A percentile compares a stretch with the other conserved stretches of the same genome.
Evolutionary conservation across 2,888 invertebrate species (phyloP).

Genomic region (Eristalinus sepulchralis): DNA sequence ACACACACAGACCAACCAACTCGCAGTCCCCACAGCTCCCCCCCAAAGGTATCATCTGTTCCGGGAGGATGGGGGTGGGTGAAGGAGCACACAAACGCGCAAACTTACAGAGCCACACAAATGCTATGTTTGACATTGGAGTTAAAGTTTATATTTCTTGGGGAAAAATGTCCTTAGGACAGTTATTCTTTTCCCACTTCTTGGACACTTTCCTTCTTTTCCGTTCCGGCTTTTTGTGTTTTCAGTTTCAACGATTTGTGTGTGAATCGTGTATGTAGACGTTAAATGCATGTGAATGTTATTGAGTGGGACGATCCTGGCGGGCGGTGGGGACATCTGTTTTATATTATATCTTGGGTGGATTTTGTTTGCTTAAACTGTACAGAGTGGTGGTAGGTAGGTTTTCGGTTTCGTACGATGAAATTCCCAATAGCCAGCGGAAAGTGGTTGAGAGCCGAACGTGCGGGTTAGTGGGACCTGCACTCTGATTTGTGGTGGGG

Average conservation of each 20-base stretch:
- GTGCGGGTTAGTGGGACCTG: neutral
- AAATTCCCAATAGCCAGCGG: constrained; percentile 53
- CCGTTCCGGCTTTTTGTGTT: constrained; percentile 16
- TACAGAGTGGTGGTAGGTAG: neutral
- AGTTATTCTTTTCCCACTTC: constrained; percentile 54
- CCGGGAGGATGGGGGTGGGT: constrained; percentile 23
- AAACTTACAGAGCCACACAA: constrained; percentile 3
- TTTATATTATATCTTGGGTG: constrained; percentile 56
- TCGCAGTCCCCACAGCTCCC: constrained; percentile 2
- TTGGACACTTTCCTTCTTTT: constrained; percentile 57
- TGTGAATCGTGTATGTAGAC: constrained; percentile 42
- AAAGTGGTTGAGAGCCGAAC: constrained; percentile 49
- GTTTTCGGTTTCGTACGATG: constrained; percentile 46
- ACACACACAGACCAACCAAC: constrained; percentile 44
- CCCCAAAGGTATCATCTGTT: constrained; percentile 1
- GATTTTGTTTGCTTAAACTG: constrained; percentile 66
- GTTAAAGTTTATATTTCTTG: constrained; percentile 66
- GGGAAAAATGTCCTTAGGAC: constrained; percentile 32
- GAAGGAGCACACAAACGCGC: constrained; percentile 4
- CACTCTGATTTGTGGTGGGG: constrained; percentile 28
- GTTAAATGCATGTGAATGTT: constrained; percentile 62
- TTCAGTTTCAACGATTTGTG: constrained; percentile 59
- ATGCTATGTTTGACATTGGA: constrained; percentile 68
- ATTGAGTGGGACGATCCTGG: neutral
- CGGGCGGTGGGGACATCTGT: neutral